Conservation (phyloP, 2,797 vertebrate species). For the Rhabdomys pumilio region DNA sequence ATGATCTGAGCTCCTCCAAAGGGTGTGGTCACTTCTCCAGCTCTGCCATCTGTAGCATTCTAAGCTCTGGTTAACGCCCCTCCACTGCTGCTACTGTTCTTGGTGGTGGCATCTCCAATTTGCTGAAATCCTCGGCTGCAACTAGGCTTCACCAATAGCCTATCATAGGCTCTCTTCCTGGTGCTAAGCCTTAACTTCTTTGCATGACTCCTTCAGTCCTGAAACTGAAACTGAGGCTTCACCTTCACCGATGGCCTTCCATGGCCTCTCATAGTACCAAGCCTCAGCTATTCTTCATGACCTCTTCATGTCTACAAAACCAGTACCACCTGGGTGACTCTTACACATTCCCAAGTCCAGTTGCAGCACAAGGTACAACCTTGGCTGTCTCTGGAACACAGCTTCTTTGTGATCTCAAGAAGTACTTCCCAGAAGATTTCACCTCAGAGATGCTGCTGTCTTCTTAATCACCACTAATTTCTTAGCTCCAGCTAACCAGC, state of each 20-base stretch:
- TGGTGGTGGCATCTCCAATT: too few relatives aligned
- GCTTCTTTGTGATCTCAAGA: too few relatives aligned
- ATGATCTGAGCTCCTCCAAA: neutral
- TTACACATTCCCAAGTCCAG: neutral
- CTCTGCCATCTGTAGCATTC: neutral
- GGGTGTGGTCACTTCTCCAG: neutral
- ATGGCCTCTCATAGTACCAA: too few relatives aligned
- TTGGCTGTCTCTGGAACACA: neutral
- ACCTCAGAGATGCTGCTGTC: neutral
- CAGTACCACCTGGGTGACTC: neutral
- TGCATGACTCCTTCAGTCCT: too few relatives aligned
- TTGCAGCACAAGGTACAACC: neutral
- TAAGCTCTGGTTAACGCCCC: too few relatives aligned
- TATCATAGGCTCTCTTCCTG: too few relatives aligned
- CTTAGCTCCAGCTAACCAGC: neutral
- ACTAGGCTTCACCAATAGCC: too few relatives aligned
- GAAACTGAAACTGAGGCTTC: too few relatives aligned
- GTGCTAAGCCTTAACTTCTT: too few relatives aligned
- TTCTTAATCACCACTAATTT: neutral
- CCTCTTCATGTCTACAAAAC: neutral
- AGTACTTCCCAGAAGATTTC: neutral
- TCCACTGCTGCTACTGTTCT: too few relatives aligned
- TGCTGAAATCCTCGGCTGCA: too few relatives aligned
- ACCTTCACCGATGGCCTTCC: too few relatives aligned
- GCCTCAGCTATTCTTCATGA: neutral